These are phyloP conservation scores for Lycocerus yunnanus DNA, from an alignment of 2,888 invertebrate genomes.

Conservation along the genomic window DNA sequence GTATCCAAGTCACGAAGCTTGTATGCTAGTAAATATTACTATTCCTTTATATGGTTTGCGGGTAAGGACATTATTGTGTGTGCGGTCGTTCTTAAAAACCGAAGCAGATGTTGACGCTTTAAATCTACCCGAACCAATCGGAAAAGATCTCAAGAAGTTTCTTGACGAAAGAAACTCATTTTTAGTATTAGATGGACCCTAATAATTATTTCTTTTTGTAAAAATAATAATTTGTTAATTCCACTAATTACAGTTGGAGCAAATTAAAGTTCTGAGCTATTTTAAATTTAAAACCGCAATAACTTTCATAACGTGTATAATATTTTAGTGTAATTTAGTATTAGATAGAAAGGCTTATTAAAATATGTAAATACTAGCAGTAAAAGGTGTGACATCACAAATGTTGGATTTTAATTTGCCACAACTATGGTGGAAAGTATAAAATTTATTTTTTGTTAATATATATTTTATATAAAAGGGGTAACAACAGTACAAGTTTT, in stretches of 20 bases:
- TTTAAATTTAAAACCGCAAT: no score
- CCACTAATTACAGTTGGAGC: no score
- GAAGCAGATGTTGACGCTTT: conserved; percentile 51
- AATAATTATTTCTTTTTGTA: neutral
- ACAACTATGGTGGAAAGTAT: neutral
- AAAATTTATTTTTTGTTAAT: neutral
- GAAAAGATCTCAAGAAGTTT: conserved; percentile 50
- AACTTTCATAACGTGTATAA: no score
- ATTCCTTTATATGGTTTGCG: conserved; percentile 60
- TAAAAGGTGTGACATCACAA: no score
- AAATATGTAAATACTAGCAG: no score
- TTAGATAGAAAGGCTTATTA: no score
- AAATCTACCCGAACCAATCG: conserved; percentile 56
- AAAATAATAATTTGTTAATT: neutral
- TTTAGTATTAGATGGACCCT: neutral
- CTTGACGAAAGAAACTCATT: conserved; percentile 33
- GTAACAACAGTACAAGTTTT: no score
- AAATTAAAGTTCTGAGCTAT: no score
- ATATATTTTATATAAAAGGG: neutral
- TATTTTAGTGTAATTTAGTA: no score
- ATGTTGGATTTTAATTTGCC: no score
- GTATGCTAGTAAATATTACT: conserved; percentile 59
- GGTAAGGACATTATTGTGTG: conserved; percentile 54
- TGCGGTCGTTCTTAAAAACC: conserved; percentile 53
- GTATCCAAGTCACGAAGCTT: conserved; percentile 17